Percentiles rank a stretch among this genome's conserved stretches.
These are phyloP conservation scores for Condylostylus longicornis DNA, from an alignment of 1,140 invertebrate species.

Conservation along the genomic window DNA sequence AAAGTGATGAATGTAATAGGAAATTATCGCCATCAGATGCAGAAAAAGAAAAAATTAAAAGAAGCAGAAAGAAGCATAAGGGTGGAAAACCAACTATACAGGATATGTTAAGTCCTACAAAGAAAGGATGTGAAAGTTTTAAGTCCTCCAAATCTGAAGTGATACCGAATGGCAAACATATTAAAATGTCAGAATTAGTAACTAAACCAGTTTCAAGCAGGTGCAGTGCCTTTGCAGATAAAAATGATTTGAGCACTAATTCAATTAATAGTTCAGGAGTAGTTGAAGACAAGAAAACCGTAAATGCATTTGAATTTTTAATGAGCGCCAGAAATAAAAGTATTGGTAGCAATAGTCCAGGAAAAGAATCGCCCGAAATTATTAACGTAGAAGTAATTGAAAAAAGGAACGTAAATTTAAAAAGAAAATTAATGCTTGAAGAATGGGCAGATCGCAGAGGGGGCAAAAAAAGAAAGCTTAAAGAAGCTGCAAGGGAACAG, in stretches of 20 bases:
- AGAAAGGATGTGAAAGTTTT: too few species aligned
- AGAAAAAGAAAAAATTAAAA: slow-evolving; percentile 2
- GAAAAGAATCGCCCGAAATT: slow-evolving; percentile 30
- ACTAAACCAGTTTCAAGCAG: too few species aligned
- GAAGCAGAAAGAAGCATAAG: not conserved
- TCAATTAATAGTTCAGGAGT: too few species aligned
- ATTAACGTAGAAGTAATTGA: slow-evolving; percentile 17
- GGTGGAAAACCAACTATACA: not conserved
- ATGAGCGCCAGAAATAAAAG: slow-evolving; percentile 45
- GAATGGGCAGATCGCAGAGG: slow-evolving; percentile 43
- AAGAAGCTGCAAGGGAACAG: slow-evolving; percentile 37
- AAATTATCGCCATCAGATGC: too few species aligned
- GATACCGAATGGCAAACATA: too few species aligned
- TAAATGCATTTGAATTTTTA: slow-evolving; percentile 45
- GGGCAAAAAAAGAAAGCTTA: slow-evolving; percentile 36
- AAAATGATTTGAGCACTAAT: too few species aligned
- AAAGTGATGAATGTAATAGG: too few species aligned
- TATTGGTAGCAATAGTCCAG: slow-evolving; percentile 43
- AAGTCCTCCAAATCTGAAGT: too few species aligned
- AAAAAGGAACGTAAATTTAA: slow-evolving; percentile 31
- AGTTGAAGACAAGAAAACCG: too few species aligned
- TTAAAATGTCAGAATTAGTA: too few species aligned
- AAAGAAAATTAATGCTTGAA: slow-evolving; percentile 37
- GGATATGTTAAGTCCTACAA: too few species aligned
- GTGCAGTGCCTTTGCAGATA: too few species aligned